Evolutionary conservation across 64 coral and sea anemone genomes (phyloP).

Genomic region (Montipora foliosa): DNA sequence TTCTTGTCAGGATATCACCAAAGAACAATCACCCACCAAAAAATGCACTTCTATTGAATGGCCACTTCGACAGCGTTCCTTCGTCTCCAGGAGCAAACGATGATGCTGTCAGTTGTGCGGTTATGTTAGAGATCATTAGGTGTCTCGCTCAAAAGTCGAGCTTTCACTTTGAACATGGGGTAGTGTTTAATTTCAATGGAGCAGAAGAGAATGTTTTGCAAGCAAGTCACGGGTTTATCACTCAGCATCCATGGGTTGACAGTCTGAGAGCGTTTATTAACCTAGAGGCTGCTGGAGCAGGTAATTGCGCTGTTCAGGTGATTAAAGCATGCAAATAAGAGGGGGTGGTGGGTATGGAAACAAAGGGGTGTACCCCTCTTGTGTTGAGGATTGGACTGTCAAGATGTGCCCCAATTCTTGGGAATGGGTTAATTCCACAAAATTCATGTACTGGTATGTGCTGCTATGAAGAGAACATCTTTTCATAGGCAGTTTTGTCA

Average conservation of each 20-base stretch:
- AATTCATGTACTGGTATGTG: too few species aligned
- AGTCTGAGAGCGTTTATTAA: conserved; percentile 87
- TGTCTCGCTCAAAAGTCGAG: conserved; percentile 63
- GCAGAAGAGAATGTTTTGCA: conserved; percentile 97
- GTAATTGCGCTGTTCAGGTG: neutral
- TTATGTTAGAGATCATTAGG: conserved; percentile 94
- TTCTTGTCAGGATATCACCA: conserved; percentile 76
- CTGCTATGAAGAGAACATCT: too few species aligned
- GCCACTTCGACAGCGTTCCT: conserved; percentile 93
- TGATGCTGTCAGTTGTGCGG: conserved; percentile 94
- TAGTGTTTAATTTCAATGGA: conserved; percentile 97
- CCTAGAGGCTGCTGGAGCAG: conserved; percentile 97
- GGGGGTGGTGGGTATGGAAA: too few species aligned
- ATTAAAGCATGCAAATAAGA: neutral
- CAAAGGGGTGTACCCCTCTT: too few species aligned
- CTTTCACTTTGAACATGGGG: conserved; percentile 62
- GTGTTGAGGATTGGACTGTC: too few species aligned
- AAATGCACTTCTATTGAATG: conserved; percentile 85
- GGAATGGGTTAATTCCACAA: too few species aligned
- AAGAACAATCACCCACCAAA: conserved; percentile 69
- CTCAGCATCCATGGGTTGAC: conserved; percentile 84
- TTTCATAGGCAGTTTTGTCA: too few species aligned
- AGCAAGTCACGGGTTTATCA: conserved; percentile 98
- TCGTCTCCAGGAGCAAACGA: conserved; percentile 88
- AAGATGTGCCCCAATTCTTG: too few species aligned